phyloP scores from a whole-genome alignment of 53 echinoderm and acorn worm species.

The Hippasteria phrygiana region DNA sequence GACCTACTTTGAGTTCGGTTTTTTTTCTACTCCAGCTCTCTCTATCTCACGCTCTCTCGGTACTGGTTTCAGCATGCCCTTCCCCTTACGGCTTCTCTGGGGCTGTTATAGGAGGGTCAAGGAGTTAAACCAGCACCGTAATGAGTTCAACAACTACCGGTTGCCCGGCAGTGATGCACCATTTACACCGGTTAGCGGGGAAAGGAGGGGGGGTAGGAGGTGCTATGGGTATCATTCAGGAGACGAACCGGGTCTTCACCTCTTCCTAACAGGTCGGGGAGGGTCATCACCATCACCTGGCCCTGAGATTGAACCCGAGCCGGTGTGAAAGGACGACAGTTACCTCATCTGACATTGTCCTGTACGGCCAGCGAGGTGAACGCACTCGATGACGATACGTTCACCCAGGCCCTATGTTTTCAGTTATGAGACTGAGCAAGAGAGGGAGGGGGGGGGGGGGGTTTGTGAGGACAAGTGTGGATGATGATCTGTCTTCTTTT shows the following conservation, averaged over 20 bases:
- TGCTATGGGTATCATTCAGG: background rate
- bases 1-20: conserved; percentile 48
- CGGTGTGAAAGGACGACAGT: conserved; percentile 35
- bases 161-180: conserved; percentile 35
- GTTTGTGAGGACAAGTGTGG: background rate
- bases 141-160: conserved; percentile 66
- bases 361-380: conserved; percentile 43
- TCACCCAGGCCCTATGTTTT: background rate
- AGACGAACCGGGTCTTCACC: conserved; percentile 33
- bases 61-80: background rate
- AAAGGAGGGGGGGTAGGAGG: background rate
- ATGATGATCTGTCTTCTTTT: conserved; percentile 26
- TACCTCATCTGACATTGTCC: conserved; percentile 55
- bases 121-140: conserved; percentile 47
- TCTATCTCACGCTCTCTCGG: conserved; percentile 11
- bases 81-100: background rate
- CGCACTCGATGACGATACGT: conserved; percentile 1
- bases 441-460: background rate
- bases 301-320: conserved; percentile 4
- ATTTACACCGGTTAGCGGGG: conserved; percentile 21
- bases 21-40: conserved; percentile 4
- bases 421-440: background rate
- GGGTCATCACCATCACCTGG: conserved; percentile 54
- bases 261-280: conserved; percentile 4
- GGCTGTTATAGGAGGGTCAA: conserved; percentile 24